Evolutionary conservation across 2,888 invertebrate species (phyloP).

Genomic region (Pristionchus entomophagus): DNA sequence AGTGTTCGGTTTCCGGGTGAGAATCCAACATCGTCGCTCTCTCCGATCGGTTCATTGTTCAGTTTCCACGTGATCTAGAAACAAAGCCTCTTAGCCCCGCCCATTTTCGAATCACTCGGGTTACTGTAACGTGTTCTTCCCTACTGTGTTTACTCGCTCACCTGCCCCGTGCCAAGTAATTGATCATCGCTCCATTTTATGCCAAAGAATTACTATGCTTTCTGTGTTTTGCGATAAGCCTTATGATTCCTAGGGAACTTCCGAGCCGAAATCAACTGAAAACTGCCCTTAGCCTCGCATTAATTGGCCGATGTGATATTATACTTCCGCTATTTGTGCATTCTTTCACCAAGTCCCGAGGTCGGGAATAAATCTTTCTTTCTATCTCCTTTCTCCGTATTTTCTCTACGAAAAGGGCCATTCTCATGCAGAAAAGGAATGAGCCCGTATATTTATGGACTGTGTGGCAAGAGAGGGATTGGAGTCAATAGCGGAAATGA

Average conservation of each 20-base stretch:
- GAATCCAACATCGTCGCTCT: conserved; percentile 34
- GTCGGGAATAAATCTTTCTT: conserved; percentile 4
- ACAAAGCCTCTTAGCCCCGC: conserved; percentile 34
- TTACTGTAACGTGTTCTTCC: conserved; percentile 8
- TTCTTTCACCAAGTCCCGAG: background rate
- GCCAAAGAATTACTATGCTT: background rate
- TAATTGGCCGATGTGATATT: conserved; percentile 17
- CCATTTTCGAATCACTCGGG: conserved; percentile 13
- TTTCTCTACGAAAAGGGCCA: background rate
- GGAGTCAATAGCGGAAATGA: background rate
- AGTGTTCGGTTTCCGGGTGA: conserved; percentile 55
- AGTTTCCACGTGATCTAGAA: conserved; percentile 58
- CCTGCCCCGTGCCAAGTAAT: conserved; percentile 25
- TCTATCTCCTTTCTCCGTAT: background rate
- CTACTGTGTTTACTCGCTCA: conserved; percentile 37
- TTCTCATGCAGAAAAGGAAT: background rate
- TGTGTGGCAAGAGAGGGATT: too few relatives aligned
- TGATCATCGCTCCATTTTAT: background rate
- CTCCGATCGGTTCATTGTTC: conserved; percentile 50
- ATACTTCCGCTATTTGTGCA: background rate
- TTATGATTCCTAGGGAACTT: background rate
- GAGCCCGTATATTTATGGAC: conserved; percentile 7
- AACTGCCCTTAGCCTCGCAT: conserved; percentile 49
- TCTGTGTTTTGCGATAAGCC: background rate
- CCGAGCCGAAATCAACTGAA: background rate